phyloP scores from a whole-genome alignment of 2,888 invertebrate genomes.

The Drosophila robusta region DNA sequence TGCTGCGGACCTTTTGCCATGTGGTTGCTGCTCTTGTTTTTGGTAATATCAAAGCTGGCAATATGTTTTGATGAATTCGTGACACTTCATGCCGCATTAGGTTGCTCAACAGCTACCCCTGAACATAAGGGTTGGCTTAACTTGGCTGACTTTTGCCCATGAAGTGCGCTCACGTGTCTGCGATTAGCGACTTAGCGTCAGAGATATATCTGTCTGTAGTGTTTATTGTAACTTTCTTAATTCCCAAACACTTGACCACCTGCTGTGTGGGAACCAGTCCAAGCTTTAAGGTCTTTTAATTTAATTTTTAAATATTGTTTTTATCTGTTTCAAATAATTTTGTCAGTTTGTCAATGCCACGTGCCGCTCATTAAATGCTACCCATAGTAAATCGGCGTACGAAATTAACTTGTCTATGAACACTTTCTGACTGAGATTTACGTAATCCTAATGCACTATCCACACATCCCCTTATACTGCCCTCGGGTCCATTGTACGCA shows the following conservation, averaged over 20 bases:
- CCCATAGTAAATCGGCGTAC: slow-evolving; percentile 39
- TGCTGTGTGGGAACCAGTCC: slow-evolving; percentile 57
- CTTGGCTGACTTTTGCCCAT: slow-evolving; percentile 31
- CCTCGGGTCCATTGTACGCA: slow-evolving; percentile 33
- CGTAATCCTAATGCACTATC: slow-evolving; percentile 18
- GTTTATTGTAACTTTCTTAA: slow-evolving; percentile 5
- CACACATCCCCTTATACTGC: slow-evolving; percentile 6
- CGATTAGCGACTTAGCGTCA: slow-evolving; percentile 69
- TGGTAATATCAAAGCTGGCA: slow-evolving; percentile 47
- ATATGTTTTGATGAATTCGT: slow-evolving; percentile 81
- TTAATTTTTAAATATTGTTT: not conserved
- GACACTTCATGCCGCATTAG: slow-evolving; percentile 83
- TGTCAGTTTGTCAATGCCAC: slow-evolving; percentile 25
- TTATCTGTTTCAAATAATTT: not conserved
- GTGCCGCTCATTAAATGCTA: slow-evolving; percentile 39
- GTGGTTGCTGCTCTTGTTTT: slow-evolving; percentile 61
- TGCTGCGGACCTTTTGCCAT: slow-evolving; percentile 37
- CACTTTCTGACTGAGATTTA: slow-evolving; percentile 21
- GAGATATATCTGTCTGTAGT: slow-evolving; percentile 15
- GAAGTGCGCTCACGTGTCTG: slow-evolving; percentile 80
- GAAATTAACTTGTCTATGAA: slow-evolving; percentile 22
- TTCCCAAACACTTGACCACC: slow-evolving; percentile 47
- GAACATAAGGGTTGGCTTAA: slow-evolving; percentile 30
- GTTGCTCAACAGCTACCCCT: slow-evolving; percentile 25
- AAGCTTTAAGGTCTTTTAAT: not conserved